Percentiles rank a stretch among this genome's conserved stretches.
Conservation (phyloP, 2,113 vertebrate genomes). For the Lepidothrix coronata region DNA sequence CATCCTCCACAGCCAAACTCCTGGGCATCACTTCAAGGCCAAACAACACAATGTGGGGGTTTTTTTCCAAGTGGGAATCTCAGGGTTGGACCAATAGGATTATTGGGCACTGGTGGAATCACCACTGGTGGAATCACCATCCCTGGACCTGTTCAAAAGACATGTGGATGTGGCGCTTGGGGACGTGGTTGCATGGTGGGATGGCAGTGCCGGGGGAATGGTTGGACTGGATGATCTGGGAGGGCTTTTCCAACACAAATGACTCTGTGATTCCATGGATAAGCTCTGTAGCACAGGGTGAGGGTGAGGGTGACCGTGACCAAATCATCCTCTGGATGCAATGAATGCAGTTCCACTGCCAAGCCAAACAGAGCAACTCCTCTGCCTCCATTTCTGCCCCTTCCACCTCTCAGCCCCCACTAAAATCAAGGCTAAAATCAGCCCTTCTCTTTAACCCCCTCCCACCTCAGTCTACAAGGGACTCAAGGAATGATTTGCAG, state of each 20-base stretch:
- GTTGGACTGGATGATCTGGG: neutral
- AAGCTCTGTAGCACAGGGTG: neutral
- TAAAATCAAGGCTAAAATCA: neutral
- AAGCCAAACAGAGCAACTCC: neutral
- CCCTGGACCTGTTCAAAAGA: neutral
- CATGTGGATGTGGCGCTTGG: neutral
- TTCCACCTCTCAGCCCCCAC: neutral
- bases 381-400: neutral
- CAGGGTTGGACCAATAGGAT: neutral
- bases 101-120: neutral
- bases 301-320: neutral
- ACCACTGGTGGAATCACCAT: neutral
- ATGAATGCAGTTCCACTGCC: rapidly evolving
- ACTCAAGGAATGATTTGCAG: neutral
- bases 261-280: neutral
- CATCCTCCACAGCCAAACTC: neutral
- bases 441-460: neutral
- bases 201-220: neutral
- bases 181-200: neutral
- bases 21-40: neutral
- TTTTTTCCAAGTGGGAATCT: neutral
- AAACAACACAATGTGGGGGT: rapidly evolving
- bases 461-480: neutral
- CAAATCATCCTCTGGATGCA: neutral
- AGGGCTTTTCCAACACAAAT: neutral